Conservation (phyloP, 2,113 vertebrate species). For the Tragelaphus buxtoni region DNA sequence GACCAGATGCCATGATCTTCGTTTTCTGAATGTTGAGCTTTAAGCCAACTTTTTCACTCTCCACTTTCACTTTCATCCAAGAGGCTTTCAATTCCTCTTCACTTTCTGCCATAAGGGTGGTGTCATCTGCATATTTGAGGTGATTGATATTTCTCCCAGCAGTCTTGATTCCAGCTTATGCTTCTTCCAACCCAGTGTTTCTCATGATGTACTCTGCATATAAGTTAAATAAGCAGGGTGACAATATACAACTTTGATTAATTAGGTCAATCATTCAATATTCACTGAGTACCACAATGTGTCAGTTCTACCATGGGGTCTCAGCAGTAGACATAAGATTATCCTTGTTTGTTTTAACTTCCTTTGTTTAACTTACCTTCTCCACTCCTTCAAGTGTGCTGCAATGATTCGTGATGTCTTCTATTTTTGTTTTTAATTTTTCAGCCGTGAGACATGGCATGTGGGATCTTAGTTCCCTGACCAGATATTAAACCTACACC, state of each 20-base stretch:
- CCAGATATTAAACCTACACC: not conserved
- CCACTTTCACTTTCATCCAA: no score
- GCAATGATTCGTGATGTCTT: not conserved
- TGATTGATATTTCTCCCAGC: no score
- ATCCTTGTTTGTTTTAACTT: not conserved
- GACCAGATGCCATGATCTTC: no score
- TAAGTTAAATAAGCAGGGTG: no score
- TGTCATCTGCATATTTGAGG: no score
- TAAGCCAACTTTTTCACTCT: no score
- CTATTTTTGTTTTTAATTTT: not conserved
- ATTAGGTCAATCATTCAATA: not conserved
- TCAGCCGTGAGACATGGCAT: accelerated
- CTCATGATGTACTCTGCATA: no score
- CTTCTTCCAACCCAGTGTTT: no score
- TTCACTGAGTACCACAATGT: not conserved
- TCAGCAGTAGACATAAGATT: not conserved
- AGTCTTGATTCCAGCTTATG: no score
- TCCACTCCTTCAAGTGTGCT: not conserved
- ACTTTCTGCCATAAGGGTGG: no score
- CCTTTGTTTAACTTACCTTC: not conserved
- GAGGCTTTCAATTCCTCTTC: no score
- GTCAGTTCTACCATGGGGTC: not conserved
- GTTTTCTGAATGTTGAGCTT: no score
- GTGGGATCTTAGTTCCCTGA: not conserved
- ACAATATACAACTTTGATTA: not conserved